Evolutionary conservation across 1,140 invertebrate genomes (phyloP).

Genomic region (Orchesella cincta): DNA sequence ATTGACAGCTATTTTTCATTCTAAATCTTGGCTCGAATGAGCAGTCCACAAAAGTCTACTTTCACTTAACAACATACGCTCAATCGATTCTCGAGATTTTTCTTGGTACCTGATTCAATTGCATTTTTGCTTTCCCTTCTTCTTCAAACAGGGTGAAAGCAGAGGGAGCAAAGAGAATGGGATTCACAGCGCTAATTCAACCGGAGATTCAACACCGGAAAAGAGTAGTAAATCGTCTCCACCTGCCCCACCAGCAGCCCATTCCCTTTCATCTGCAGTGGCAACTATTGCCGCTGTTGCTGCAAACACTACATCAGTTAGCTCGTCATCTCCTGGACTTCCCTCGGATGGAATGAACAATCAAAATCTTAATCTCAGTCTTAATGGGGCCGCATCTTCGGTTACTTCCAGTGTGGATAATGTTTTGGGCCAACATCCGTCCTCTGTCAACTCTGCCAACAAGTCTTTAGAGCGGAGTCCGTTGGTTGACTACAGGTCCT

Average conservation of each 20-base stretch:
- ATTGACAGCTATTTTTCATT: not conserved
- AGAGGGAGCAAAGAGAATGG: slow-evolving; percentile 33
- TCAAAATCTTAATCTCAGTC: slow-evolving; percentile 44
- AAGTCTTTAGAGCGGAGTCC: slow-evolving; percentile 42
- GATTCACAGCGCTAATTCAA: not conserved
- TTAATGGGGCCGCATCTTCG: slow-evolving; percentile 29
- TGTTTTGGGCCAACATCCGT: slow-evolving; percentile 46
- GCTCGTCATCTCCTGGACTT: slow-evolving; percentile 28
- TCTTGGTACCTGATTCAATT: too few species aligned
- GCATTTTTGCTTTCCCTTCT: too few species aligned
- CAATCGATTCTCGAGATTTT: too few species aligned
- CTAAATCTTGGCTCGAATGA: too few species aligned
- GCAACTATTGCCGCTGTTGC: not conserved
- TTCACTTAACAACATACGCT: too few species aligned
- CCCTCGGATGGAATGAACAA: slow-evolving; percentile 33
- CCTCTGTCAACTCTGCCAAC: slow-evolving; percentile 26
- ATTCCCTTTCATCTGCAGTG: not conserved
- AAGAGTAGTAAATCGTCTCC: not conserved
- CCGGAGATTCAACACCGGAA: slow-evolving; percentile 7
- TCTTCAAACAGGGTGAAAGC: slow-evolving; percentile 5
- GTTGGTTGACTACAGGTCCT: slow-evolving; percentile 47
- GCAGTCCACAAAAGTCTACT: too few species aligned
- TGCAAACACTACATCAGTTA: slow-evolving; percentile 20
- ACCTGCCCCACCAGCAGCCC: not conserved
- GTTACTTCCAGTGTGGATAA: slow-evolving; percentile 27